Evolutionary conservation across 1,140 invertebrate species (phyloP).

Genomic region (Meteorus sp.): DNA sequence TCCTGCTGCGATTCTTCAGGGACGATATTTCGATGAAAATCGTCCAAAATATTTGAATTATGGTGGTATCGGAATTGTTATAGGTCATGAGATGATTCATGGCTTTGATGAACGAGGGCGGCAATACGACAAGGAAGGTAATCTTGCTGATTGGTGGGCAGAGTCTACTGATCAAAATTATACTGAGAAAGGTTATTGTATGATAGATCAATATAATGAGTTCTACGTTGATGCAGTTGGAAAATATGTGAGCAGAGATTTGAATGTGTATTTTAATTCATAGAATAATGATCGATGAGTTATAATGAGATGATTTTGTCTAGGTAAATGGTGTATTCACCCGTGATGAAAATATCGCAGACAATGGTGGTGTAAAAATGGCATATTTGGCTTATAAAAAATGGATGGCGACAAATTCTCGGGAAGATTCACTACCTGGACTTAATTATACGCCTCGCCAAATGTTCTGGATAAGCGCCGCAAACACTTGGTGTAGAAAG

Average conservation of each 20-base stretch:
- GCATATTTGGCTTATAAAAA: conserved; percentile 80
- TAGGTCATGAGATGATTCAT: conserved; percentile 93
- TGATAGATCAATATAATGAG: conserved; percentile 86
- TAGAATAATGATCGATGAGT: neutral
- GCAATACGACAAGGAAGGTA: conserved; percentile 88
- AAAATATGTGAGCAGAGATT: conserved; percentile 64
- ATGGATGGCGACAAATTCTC: conserved; percentile 68
- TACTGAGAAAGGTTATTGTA: conserved; percentile 75
- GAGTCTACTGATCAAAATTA: conserved; percentile 73
- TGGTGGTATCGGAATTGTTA: conserved; percentile 88
- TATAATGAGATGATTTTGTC: conserved; percentile 32
- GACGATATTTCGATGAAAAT: conserved; percentile 80
- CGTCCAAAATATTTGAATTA: conserved; percentile 90
- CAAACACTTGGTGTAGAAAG: conserved; percentile 58
- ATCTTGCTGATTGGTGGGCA: conserved; percentile 84
- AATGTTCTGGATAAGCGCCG: conserved; percentile 37
- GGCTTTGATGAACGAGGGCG: conserved; percentile 89
- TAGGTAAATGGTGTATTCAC: conserved; percentile 86
- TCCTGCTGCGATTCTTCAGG: conserved; percentile 88
- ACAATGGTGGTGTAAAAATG: conserved; percentile 87
- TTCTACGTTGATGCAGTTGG: conserved; percentile 71
- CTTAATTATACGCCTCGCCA: conserved; percentile 9
- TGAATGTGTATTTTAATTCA: neutral
- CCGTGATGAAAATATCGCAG: conserved; percentile 91
- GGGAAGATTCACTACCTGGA: conserved; percentile 66